Conservation (phyloP, 2,888 invertebrate genomes). For the Troides helena region DNA sequence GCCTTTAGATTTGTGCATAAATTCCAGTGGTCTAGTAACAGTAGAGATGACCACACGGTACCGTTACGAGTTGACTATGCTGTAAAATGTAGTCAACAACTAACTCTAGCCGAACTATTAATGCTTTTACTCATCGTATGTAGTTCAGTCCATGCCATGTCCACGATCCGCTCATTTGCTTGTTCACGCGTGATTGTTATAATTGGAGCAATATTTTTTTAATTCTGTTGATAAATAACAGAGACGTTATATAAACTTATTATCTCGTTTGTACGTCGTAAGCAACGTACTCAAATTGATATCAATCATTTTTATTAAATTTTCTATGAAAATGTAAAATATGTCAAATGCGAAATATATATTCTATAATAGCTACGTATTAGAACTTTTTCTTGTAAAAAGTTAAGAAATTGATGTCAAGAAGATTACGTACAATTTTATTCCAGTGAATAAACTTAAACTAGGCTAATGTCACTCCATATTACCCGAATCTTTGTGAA, state of each 20-base stretch:
- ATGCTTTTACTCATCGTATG: not conserved
- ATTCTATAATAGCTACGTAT: too few relatives aligned
- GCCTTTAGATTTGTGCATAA: slow-evolving; percentile 35
- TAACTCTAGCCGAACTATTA: not conserved
- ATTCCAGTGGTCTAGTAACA: slow-evolving; percentile 61
- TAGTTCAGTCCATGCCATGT: not conserved
- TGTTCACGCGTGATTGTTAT: not conserved
- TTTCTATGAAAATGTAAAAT: too few relatives aligned
- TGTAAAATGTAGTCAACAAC: not conserved
- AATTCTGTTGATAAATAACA: not conserved
- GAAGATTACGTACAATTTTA: too few relatives aligned
- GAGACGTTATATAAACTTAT: not conserved
- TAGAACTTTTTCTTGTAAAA: too few relatives aligned
- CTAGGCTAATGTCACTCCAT: not conserved
- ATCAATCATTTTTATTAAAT: too few relatives aligned
- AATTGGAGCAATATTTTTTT: slow-evolving; percentile 55
- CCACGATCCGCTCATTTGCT: not conserved
- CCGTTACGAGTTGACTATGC: slow-evolving; percentile 19
- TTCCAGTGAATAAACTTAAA: too few relatives aligned
- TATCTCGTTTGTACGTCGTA: not conserved
- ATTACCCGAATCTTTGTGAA: not conserved
- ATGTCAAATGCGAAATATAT: too few relatives aligned
- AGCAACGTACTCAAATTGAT: too few relatives aligned
- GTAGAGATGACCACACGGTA: slow-evolving; percentile 49
- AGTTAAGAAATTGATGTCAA: too few relatives aligned